phyloP scores from a whole-genome alignment of 2,113 vertebrate genomes.

The Planiliza haematocheilus region DNA sequence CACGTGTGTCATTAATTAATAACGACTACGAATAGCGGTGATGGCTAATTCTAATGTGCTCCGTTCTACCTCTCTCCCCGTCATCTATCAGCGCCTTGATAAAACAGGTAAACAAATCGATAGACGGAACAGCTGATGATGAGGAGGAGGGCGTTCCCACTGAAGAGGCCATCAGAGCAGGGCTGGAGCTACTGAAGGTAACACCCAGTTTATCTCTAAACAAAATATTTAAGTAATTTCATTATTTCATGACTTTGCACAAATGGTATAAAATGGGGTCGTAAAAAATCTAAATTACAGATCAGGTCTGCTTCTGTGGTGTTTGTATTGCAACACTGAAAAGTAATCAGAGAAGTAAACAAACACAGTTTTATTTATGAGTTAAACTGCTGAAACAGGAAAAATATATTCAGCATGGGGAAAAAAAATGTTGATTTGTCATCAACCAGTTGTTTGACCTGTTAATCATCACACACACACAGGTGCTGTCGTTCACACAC shows the following conservation, averaged over 20 bases:
- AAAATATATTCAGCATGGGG: not conserved
- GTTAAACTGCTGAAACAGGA: not conserved
- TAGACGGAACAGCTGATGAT: conserved; percentile 95
- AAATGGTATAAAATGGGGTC: too few species aligned
- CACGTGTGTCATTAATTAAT: not conserved
- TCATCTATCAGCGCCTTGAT: conserved; percentile 88
- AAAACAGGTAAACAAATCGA: conserved; percentile 96
- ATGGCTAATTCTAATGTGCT: accelerated
- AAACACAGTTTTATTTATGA: not conserved
- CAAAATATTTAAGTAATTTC: conserved; percentile 13
- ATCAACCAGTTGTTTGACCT: not conserved
- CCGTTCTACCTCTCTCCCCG: not conserved
- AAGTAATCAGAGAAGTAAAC: too few species aligned
- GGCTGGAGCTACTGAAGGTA: conserved; percentile 97
- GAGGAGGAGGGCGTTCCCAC: conserved; percentile 97
- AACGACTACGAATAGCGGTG: not conserved
- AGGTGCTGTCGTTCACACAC: conserved; percentile 98
- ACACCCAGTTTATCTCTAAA: not conserved
- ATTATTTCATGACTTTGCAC: too few species aligned
- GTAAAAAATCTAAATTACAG: too few species aligned
- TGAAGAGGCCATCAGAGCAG: conserved; percentile 94
- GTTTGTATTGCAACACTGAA: too few species aligned
- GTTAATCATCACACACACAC: conserved; percentile 16
- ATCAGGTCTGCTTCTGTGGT: too few species aligned
- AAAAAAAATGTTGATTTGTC: not conserved